Evolutionary conservation across 2,888 invertebrate genomes (phyloP).

Genomic region (Caenorhabditis sinica): DNA sequence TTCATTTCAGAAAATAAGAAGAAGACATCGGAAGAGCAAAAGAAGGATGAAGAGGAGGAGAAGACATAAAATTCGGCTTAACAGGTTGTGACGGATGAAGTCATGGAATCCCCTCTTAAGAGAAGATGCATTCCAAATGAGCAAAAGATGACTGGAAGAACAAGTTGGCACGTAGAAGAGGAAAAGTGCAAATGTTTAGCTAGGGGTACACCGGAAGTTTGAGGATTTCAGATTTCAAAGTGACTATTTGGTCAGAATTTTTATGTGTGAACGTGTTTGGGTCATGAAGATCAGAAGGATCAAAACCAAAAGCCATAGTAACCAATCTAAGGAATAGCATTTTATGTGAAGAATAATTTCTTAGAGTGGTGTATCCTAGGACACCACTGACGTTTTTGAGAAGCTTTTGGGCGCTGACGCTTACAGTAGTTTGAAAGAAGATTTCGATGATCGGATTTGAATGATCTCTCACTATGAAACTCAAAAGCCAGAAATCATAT

Average conservation of each 20-base stretch:
- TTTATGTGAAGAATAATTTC: no score
- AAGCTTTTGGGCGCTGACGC: no score
- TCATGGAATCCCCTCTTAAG: constrained; percentile 15
- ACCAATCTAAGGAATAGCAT: no score
- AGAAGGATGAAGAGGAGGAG: constrained; percentile 6
- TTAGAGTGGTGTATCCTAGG: no score
- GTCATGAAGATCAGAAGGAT: neutral
- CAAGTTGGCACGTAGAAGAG: constrained; percentile 38
- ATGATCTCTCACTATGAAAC: no score
- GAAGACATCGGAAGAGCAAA: constrained; percentile 15
- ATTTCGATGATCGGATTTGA: no score
- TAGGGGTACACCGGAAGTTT: constrained; percentile 1
- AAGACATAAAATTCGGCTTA: constrained; percentile 33
- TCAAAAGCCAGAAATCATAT: no score
- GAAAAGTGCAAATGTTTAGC: constrained; percentile 9
- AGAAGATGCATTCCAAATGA: constrained; percentile 43
- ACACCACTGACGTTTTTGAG: no score
- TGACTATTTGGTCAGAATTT: neutral
- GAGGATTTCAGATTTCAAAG: constrained; percentile 4
- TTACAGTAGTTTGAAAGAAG: no score
- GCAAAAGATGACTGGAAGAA: constrained; percentile 14
- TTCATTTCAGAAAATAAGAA: constrained; percentile 14
- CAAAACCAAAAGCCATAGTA: neutral
- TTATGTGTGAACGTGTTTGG: neutral
- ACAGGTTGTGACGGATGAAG: constrained; percentile 42